Percentiles rank a stretch among this genome's conserved stretches.
These are phyloP conservation scores for Oenanthe melanoleuca DNA, from an alignment of 2,113 vertebrate genomes.

Conservation along the genomic window DNA sequence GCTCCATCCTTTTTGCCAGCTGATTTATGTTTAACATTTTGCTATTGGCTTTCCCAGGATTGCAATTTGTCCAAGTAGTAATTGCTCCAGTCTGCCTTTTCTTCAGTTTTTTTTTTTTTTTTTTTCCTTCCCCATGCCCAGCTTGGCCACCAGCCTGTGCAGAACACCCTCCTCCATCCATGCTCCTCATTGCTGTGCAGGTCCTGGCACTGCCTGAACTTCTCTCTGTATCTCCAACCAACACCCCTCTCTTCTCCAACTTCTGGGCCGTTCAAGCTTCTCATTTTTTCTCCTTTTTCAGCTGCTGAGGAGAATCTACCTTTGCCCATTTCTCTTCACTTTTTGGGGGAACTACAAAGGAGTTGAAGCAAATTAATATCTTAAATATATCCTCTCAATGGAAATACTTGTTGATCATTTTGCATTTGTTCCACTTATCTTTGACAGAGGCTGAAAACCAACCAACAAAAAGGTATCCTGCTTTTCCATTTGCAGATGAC, in stretches of 20 bases:
- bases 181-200: fast-evolving
- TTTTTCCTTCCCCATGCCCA: background rate
- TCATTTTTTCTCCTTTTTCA: background rate
- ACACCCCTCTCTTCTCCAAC: background rate
- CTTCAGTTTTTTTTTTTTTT: background rate
- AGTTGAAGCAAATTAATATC: background rate
- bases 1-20: background rate
- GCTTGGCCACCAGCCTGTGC: fast-evolving
- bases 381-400: background rate
- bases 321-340: background rate
- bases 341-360: background rate
- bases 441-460: background rate
- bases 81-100: background rate
- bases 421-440: background rate
- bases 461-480: background rate
- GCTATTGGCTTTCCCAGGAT: background rate
- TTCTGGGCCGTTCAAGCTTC: background rate
- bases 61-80: background rate
- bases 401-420: background rate
- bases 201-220: background rate
- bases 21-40: background rate
- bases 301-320: background rate
- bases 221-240: background rate
- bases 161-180: background rate
- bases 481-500: background rate